A percentile compares a stretch with the other conserved stretches of the same genome.
phyloP scores from a whole-genome alignment of 2,797 vertebrate genomes.

The Parotocinclus haroldoi region DNA sequence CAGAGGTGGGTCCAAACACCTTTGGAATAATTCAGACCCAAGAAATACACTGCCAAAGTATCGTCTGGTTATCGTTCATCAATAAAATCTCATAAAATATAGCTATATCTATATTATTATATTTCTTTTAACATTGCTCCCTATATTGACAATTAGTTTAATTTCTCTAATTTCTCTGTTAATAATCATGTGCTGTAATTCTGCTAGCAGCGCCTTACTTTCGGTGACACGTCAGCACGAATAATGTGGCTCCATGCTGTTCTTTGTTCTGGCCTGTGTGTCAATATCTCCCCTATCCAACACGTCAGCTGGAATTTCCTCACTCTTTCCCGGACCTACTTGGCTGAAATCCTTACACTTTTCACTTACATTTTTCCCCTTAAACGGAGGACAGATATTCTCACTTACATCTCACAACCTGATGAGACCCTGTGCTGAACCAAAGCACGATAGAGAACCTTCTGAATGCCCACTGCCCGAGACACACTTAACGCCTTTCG shows the following conservation, averaged over 20 bases:
- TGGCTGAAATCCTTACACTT: constrained; percentile 57
- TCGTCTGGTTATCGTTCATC: too few species aligned
- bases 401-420: constrained; percentile 12
- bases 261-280: constrained; percentile 52
- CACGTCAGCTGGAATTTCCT: constrained; percentile 68
- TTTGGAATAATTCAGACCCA: too few species aligned
- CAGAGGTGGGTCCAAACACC: too few species aligned
- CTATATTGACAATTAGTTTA: not conserved
- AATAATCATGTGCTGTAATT: constrained; percentile 5
- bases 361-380: constrained; percentile 56
- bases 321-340: constrained; percentile 67
- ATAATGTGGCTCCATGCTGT: constrained; percentile 50
- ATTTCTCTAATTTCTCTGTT: not conserved
- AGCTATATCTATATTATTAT: too few species aligned
- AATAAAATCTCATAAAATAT: too few species aligned
- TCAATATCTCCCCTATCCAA: constrained; percentile 55
- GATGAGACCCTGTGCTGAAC: too few species aligned
- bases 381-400: constrained; percentile 52
- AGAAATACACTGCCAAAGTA: too few species aligned
- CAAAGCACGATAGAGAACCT: too few species aligned
- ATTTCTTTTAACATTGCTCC: too few species aligned
- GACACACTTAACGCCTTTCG: too few species aligned
- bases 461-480: too few species aligned
- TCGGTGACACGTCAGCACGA: constrained; percentile 60
- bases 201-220: constrained; percentile 18